phyloP scores from a whole-genome alignment of 1,140 invertebrate species.

The Ptiloglossa arizonensis region DNA sequence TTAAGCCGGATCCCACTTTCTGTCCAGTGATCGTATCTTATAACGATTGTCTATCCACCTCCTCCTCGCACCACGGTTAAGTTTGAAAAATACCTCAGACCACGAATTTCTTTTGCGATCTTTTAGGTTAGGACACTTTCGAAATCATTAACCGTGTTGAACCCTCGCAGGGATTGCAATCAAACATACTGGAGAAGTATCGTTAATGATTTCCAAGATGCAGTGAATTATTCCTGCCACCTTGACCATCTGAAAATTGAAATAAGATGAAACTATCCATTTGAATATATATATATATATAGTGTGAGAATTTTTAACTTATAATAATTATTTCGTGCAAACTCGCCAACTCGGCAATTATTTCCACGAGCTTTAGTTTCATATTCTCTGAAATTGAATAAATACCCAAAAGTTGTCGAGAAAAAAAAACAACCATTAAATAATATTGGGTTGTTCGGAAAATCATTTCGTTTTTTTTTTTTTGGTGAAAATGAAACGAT shows the following conservation, averaged over 20 bases:
- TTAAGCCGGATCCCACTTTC: slow-evolving; percentile 58
- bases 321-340: background rate
- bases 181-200: too few species aligned
- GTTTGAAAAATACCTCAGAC: background rate
- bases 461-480: too few species aligned
- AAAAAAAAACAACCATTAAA: too few species aligned
- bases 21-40: slow-evolving; percentile 49
- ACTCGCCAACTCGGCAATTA: background rate
- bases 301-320: too few species aligned
- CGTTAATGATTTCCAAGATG: background rate
- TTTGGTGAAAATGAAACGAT: too few species aligned
- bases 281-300: too few species aligned
- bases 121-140: background rate
- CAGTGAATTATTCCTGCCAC: background rate
- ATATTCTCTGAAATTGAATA: background rate
- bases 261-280: too few species aligned
- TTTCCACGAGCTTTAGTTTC: background rate
- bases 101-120: background rate
- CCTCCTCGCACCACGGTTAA: background rate
- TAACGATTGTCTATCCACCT: slow-evolving; percentile 39
- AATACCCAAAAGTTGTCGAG: background rate
- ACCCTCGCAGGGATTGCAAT: too few species aligned
- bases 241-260: too few species aligned
- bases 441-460: too few species aligned
- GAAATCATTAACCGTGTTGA: too few species aligned